phyloP scores from a whole-genome alignment of 2,113 vertebrate species.

The Oenanthe oenanthe region DNA sequence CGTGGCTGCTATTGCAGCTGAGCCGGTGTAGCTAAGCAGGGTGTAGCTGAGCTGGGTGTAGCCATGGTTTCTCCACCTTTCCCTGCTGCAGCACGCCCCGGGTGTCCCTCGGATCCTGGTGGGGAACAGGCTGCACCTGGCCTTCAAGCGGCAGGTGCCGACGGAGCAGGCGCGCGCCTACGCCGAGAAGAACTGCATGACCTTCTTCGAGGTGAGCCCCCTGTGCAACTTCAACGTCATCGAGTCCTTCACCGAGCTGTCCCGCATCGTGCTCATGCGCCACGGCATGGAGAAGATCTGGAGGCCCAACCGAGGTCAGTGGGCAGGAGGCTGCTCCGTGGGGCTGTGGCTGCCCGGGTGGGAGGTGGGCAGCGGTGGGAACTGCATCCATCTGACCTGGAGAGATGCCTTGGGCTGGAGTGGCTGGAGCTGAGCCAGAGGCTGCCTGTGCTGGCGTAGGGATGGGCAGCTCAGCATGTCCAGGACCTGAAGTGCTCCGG shows the following conservation, averaged over 20 bases:
- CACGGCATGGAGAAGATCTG: conserved; percentile 99
- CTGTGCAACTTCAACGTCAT: conserved; percentile 99
- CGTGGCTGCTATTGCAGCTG: accelerated
- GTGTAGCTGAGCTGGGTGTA: background rate
- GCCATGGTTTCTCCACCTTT: background rate
- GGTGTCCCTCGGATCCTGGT: conserved; percentile 97
- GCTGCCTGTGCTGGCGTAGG: background rate
- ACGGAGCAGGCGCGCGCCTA: conserved; percentile 95
- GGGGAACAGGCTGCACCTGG: conserved; percentile 94
- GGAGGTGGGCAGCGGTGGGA: background rate
- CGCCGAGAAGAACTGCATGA: conserved; percentile 98
- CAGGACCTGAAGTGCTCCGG: background rate
- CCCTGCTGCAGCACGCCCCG: conserved; percentile 85
- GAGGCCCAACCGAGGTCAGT: conserved; percentile 93
- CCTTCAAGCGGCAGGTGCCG: conserved; percentile 95
- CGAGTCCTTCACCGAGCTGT: conserved; percentile 96
- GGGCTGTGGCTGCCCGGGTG: accelerated
- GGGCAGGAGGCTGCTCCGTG: accelerated
- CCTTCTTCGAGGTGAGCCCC: conserved; percentile 97
- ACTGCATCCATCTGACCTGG: background rate
- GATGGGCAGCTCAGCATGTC: background rate
- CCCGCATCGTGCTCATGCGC: conserved; percentile 96
- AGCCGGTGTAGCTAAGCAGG: background rate
- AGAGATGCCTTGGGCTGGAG: background rate
- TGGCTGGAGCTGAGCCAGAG: background rate